These are phyloP conservation scores for Aptenodytes patagonicus DNA, from an alignment of 2,113 vertebrate genomes.

Conservation along the genomic window DNA sequence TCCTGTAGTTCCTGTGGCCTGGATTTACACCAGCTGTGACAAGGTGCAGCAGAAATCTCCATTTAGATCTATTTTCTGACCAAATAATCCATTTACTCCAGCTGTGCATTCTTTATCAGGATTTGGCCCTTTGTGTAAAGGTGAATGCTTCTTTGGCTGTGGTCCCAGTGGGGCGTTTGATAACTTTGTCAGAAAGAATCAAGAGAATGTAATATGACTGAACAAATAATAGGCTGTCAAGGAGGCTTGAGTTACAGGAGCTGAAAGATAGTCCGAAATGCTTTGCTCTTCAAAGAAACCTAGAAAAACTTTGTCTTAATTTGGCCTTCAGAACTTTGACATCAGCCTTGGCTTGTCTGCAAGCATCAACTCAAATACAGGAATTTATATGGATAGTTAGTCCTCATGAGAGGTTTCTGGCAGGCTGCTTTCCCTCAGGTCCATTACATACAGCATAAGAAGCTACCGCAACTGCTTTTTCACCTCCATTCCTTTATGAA, in stretches of 20 bases:
- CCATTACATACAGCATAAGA: not conserved
- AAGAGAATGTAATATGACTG: conserved; percentile 23
- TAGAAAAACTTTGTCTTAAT: conserved; percentile 35
- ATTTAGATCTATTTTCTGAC: not conserved
- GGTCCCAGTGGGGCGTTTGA: not conserved
- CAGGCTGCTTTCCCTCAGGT: not conserved
- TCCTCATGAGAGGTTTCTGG: not conserved
- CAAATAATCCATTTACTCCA: not conserved
- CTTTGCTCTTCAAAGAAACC: conserved; percentile 35
- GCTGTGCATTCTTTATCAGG: not conserved
- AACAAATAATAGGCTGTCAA: conserved; percentile 59
- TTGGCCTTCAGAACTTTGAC: conserved; percentile 43
- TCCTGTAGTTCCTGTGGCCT: not conserved
- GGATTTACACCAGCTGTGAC: not conserved
- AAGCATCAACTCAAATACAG: conserved; percentile 2
- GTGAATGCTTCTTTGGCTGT: conserved; percentile 25
- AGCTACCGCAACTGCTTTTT: not conserved
- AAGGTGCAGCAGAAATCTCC: not conserved
- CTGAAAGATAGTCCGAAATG: not conserved
- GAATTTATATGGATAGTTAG: conserved; percentile 6
- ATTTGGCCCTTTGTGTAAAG: conserved; percentile 18
- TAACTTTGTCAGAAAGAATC: conserved; percentile 52
- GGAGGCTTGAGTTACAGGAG: conserved; percentile 26
- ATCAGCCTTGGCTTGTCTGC: conserved; percentile 29
- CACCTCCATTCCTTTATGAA: not conserved